Evolutionary conservation across 1,140 invertebrate genomes (phyloP).

Genomic region (Drosophila punjabiensis): DNA sequence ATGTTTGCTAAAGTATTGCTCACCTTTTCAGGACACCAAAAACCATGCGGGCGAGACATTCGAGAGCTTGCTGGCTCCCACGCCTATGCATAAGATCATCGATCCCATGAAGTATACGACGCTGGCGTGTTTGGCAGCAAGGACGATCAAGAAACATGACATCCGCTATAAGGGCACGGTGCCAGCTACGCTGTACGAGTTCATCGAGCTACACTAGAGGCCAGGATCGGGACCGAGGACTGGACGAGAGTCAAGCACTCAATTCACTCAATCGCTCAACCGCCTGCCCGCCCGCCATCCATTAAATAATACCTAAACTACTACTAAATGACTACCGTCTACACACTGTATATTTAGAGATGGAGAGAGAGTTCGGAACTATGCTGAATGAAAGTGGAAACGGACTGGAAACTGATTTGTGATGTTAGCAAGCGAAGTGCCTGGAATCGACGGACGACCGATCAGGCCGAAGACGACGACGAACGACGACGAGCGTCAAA

Average conservation of each 20-base stretch:
- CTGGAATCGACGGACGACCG: constrained; percentile 30
- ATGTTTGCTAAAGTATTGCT: not conserved
- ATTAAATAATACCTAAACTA: constrained; percentile 54
- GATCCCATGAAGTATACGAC: constrained; percentile 92
- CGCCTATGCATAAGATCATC: constrained; percentile 89
- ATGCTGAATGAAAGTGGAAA: constrained; percentile 28
- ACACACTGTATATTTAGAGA: constrained; percentile 52
- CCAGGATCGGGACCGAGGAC: constrained; percentile 23
- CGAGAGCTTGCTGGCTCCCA: constrained; percentile 88
- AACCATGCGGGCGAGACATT: constrained; percentile 93
- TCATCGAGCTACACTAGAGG: constrained; percentile 82
- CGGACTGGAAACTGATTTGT: constrained; percentile 77
- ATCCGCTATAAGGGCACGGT: constrained; percentile 72
- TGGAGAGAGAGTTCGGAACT: constrained; percentile 50
- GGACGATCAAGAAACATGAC: constrained; percentile 87
- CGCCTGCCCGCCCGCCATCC: constrained; percentile 65
- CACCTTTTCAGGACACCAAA: constrained; percentile 88
- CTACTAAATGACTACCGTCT: constrained; percentile 59
- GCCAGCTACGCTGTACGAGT: constrained; percentile 73
- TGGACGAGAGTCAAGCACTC: constrained; percentile 52
- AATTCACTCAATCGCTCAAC: constrained; percentile 50
- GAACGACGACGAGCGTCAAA: constrained; percentile 30
- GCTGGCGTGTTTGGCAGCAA: constrained; percentile 92
- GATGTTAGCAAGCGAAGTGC: constrained; percentile 79
- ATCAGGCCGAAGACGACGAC: constrained; percentile 18